phyloP scores from a whole-genome alignment of 2,888 invertebrate species.

The Dryobotodes eremita region DNA sequence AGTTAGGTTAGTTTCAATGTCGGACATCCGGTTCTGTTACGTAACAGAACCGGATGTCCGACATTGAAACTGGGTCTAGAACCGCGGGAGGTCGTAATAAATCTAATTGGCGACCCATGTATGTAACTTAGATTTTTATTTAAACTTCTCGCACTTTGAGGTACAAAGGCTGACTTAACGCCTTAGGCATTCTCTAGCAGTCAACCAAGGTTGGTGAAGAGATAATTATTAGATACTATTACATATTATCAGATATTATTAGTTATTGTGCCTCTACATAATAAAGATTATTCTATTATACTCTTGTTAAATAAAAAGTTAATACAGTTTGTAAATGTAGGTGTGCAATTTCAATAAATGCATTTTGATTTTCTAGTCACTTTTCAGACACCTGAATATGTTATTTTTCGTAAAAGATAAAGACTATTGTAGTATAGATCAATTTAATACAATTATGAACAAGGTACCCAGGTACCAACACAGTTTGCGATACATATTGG shows the following conservation, averaged over 20 bases:
- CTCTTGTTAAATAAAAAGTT: neutral
- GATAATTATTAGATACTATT: too few species aligned
- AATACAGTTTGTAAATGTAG: too few species aligned
- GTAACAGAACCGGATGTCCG: slow-evolving; percentile 9
- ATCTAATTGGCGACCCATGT: neutral
- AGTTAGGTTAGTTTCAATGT: too few species aligned
- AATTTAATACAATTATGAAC: neutral
- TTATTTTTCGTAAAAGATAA: neutral
- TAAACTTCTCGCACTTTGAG: too few species aligned
- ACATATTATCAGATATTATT: neutral
- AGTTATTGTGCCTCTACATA: neutral
- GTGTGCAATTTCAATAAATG: neutral
- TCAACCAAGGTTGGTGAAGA: too few species aligned
- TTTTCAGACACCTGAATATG: neutral
- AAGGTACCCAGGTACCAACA: neutral
- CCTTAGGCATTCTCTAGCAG: too few species aligned
- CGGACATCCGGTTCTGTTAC: too few species aligned
- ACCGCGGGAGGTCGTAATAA: slow-evolving; percentile 3
- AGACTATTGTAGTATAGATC: neutral
- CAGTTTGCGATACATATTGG: neutral
- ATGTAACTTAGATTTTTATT: neutral
- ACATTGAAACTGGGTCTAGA: slow-evolving; percentile 1
- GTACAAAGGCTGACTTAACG: too few species aligned
- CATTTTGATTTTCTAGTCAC: neutral
- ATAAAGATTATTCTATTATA: too few species aligned